phyloP scores from a whole-genome alignment of 2,113 vertebrate genomes.

The Gobiocypris rarus region DNA sequence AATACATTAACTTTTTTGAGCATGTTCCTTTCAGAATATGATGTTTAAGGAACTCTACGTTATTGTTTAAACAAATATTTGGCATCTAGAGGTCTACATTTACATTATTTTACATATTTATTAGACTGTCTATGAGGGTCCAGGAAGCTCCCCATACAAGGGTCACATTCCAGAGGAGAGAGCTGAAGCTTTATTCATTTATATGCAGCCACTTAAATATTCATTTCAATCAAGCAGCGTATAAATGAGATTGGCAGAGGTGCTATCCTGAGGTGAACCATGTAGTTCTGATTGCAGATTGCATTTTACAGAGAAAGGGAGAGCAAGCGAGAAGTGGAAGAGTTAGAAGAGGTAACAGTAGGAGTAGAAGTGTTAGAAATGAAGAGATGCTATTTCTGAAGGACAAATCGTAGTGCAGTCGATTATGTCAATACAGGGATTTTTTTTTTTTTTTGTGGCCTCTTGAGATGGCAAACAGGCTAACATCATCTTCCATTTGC shows the following conservation, averaged over 20 bases:
- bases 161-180: constrained; percentile 33
- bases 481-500: not conserved
- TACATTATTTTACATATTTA: constrained; percentile 29
- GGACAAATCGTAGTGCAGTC: not conserved
- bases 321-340: not conserved
- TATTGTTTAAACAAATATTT: constrained; percentile 38
- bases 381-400: constrained; percentile 5
- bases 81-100: constrained; percentile 11
- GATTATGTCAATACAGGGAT: not conserved
- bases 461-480: not conserved
- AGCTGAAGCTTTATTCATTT: constrained; percentile 55
- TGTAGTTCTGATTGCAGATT: constrained; percentile 49
- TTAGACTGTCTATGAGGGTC: constrained; percentile 7
- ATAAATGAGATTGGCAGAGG: constrained; percentile 57
- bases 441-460: not conserved
- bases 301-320: not conserved
- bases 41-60: not conserved
- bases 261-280: constrained; percentile 49
- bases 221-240: constrained; percentile 57
- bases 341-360: constrained; percentile 4
- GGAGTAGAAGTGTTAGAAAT: constrained; percentile 17
- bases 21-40: not conserved
- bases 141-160: constrained; percentile 26
- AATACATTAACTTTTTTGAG: constrained; percentile 18
- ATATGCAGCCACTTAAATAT: constrained; percentile 57